Evolutionary conservation across 2,113 vertebrate species (phyloP).

Genomic region (Nestor notabilis): DNA sequence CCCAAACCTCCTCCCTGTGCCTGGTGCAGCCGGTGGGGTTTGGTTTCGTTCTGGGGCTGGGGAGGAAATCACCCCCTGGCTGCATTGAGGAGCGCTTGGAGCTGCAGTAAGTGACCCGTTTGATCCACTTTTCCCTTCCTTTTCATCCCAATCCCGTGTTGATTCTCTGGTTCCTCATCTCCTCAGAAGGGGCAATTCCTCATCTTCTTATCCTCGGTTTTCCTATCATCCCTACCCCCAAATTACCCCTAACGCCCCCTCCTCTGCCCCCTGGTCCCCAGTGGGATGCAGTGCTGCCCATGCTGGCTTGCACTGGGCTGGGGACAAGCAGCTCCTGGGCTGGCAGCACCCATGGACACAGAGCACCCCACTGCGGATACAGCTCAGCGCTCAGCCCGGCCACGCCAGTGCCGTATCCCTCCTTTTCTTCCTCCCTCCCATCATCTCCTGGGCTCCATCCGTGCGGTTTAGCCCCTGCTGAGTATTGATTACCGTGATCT

Average conservation of each 20-base stretch:
- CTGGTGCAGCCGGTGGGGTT: not conserved
- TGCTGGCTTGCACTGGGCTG: not conserved
- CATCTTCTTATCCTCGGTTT: not conserved
- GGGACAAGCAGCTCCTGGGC: not conserved
- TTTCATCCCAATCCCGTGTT: not conserved
- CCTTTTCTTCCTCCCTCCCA: not conserved
- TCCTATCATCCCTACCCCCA: not conserved
- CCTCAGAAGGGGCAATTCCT: not conserved
- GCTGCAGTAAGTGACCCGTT: not conserved
- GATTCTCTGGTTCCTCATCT: not conserved
- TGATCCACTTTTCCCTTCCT: not conserved
- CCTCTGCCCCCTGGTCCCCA: not conserved
- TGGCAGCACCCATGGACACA: not conserved
- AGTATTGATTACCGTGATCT: not conserved
- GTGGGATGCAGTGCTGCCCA: not conserved
- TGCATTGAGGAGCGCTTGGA: accelerated
- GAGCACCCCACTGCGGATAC: accelerated
- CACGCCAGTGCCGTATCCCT: not conserved
- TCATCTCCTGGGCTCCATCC: not conserved
- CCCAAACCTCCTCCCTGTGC: not conserved
- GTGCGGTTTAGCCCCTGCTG: not conserved
- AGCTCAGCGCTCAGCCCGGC: not conserved
- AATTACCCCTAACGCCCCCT: not conserved
- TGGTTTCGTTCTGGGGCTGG: accelerated
- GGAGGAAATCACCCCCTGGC: not conserved